Evolutionary conservation across 2,888 invertebrate species (phyloP).

Genomic region (Bruchidius siliquastri): DNA sequence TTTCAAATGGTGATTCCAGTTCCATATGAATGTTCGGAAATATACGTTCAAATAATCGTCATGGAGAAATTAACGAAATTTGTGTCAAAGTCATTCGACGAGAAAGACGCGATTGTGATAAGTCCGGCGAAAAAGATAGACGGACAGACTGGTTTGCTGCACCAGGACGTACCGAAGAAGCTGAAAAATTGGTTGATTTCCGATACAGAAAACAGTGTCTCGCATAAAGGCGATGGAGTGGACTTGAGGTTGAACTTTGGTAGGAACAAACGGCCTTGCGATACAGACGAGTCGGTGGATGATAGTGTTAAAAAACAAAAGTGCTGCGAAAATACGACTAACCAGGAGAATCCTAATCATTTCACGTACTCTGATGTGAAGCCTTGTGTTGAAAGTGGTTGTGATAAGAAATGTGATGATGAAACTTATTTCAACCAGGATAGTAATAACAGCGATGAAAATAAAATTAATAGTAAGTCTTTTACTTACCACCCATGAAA

Average conservation of each 20-base stretch:
- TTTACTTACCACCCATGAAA: too few species aligned
- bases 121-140: conserved; percentile 31
- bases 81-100: conserved; percentile 82
- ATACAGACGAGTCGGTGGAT: conserved; percentile 6
- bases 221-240: conserved; percentile 34
- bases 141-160: conserved; percentile 35
- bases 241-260: conserved; percentile 36
- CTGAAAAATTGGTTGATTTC: conserved; percentile 47
- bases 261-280: conserved; percentile 16
- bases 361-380: conserved; percentile 36
- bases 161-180: conserved; percentile 31
- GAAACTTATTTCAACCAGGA: conserved; percentile 29
- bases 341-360: conserved; percentile 33
- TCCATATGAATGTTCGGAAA: conserved; percentile 39
- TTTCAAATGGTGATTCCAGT: conserved; percentile 42
- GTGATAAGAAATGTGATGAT: conserved; percentile 21
- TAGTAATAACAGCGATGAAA: conserved; percentile 27
- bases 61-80: conserved; percentile 91
- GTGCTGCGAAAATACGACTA: conserved; percentile 33
- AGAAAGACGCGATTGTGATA: conserved; percentile 34
- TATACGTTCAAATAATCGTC: conserved; percentile 38
- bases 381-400: conserved; percentile 31
- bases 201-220: conserved; percentile 34
- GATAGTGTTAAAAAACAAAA: conserved; percentile 22
- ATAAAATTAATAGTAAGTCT: conserved; percentile 24